A percentile compares a stretch with the other conserved stretches of the same genome.
These are phyloP conservation scores for Cetonia aurata DNA, from an alignment of 2,888 invertebrate genomes.

Conservation along the genomic window DNA sequence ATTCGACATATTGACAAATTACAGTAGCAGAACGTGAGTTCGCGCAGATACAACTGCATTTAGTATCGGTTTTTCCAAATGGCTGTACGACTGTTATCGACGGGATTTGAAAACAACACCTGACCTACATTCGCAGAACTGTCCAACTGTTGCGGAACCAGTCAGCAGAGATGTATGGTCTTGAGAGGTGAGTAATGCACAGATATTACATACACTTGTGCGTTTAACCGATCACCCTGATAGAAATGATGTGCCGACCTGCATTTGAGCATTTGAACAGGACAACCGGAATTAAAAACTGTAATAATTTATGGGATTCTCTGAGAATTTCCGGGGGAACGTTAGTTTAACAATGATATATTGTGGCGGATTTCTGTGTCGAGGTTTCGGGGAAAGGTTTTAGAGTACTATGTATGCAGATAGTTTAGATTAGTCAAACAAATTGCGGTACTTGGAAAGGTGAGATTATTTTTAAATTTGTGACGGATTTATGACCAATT, in stretches of 20 bases:
- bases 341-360: slow-evolving; percentile 31
- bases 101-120: slow-evolving; percentile 23
- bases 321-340: slow-evolving; percentile 9
- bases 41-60: slow-evolving; percentile 3
- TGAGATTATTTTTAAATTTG: slow-evolving; percentile 29
- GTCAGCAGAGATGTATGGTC: slow-evolving; percentile 30
- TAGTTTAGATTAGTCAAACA: slow-evolving; percentile 22
- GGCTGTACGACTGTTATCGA: slow-evolving; percentile 12
- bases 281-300: slow-evolving; percentile 32
- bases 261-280: slow-evolving; percentile 13
- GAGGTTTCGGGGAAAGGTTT: slow-evolving; percentile 25
- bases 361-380: slow-evolving; percentile 26
- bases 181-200: slow-evolving; percentile 24
- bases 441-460: slow-evolving; percentile 12
- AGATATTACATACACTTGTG: slow-evolving; percentile 2
- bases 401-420: slow-evolving; percentile 15
- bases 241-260: slow-evolving; percentile 26
- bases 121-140: slow-evolving; percentile 26
- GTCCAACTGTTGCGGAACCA: slow-evolving; percentile 34
- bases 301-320: slow-evolving; percentile 30
- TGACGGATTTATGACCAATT: slow-evolving; percentile 28
- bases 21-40: too few species aligned
- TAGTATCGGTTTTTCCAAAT: slow-evolving; percentile 20
- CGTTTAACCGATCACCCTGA: slow-evolving; percentile 7
- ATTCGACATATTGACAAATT: too few species aligned